Conservation (phyloP, 1,140 invertebrate species). For the Saccostrea glomerata region DNA sequence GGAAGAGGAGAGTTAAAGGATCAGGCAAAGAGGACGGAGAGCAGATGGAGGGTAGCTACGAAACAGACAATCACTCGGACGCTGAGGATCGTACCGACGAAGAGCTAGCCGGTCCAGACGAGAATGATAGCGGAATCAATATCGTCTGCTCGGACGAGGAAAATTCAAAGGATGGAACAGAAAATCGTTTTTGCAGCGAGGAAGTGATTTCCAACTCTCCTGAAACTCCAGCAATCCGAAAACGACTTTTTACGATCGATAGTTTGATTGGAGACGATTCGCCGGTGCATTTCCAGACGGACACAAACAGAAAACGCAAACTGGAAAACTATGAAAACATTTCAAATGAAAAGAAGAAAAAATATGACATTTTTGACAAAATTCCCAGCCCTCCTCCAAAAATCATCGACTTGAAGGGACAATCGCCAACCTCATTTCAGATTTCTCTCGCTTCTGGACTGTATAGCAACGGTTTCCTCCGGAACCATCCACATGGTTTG, state of each 20-base stretch:
- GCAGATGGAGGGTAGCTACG: constrained; percentile 31
- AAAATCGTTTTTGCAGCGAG: constrained; percentile 23
- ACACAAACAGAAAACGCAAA: constrained; percentile 18
- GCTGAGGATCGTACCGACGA: constrained; percentile 50
- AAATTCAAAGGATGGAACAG: constrained; percentile 54
- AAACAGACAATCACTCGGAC: constrained; percentile 51
- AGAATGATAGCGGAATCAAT: constrained; percentile 64
- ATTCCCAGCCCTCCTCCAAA: constrained; percentile 77
- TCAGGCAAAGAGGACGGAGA: constrained; percentile 56
- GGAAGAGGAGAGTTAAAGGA: constrained; percentile 81
- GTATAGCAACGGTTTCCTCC: constrained; percentile 50
- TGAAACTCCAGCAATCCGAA: constrained; percentile 44
- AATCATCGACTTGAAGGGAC: constrained; percentile 70
- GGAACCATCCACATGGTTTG: constrained; percentile 22
- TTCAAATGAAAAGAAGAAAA: constrained; percentile 54
- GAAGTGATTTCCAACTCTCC: neutral
- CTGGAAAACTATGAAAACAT: constrained; percentile 12
- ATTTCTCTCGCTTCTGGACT: constrained; percentile 64
- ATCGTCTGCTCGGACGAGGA: constrained; percentile 62
- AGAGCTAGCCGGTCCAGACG: constrained; percentile 42
- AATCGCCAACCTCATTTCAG: constrained; percentile 58
- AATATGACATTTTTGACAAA: constrained; percentile 74
- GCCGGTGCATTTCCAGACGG: constrained; percentile 33
- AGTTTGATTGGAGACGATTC: constrained; percentile 70
- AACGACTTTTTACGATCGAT: constrained; percentile 70